Evolutionary conservation across 2,888 invertebrate species (phyloP).

Genomic region (Morinoia aosen): DNA sequence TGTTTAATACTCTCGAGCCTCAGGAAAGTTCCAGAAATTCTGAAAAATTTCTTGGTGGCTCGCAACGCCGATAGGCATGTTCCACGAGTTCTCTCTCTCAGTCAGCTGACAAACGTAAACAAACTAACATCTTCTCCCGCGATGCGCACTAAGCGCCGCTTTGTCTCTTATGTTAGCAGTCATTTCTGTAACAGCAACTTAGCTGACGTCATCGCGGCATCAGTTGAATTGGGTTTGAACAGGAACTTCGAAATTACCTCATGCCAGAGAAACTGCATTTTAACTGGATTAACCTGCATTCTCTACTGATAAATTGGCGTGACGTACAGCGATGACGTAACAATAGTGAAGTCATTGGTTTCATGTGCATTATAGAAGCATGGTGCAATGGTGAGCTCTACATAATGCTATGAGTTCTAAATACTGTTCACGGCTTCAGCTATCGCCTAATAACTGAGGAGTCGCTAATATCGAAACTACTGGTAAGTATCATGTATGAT

Average conservation of each 20-base stretch:
- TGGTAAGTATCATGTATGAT: neutral
- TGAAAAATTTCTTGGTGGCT: neutral
- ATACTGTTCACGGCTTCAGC: neutral
- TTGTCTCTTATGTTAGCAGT: conserved; percentile 13
- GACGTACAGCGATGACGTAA: neutral
- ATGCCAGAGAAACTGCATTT: neutral
- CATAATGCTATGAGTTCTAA: neutral
- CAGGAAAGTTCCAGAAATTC: neutral
- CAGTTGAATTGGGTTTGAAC: neutral
- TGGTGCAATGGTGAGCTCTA: neutral
- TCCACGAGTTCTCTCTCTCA: neutral
- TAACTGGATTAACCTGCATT: neutral
- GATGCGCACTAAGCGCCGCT: neutral
- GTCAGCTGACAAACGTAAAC: conserved; percentile 50
- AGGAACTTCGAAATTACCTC: neutral
- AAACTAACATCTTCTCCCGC: conserved; percentile 35
- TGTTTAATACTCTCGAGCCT: neutral
- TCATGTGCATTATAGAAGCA: neutral
- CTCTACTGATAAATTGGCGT: neutral
- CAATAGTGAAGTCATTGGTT: neutral
- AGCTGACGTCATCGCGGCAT: neutral
- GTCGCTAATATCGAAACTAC: neutral
- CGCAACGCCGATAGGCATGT: neutral
- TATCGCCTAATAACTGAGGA: neutral
- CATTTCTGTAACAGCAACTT: neutral